Conservation (phyloP, 2,113 vertebrate species). For the Mastomys natalensis region DNA sequence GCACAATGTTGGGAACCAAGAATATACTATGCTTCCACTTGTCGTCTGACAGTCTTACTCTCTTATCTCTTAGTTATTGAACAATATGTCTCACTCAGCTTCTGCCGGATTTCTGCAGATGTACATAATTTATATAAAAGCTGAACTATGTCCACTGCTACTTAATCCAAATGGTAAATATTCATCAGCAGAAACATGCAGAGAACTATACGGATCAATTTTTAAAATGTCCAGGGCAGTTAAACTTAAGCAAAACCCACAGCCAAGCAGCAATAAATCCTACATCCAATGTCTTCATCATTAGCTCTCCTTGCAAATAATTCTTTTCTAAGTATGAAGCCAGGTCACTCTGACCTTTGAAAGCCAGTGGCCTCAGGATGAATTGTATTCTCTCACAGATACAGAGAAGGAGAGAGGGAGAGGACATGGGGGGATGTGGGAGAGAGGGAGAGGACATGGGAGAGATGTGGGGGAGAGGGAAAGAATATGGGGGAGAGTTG, state of each 20-base stretch:
- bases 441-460: no score
- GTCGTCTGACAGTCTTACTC: rapidly evolving
- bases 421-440: no score
- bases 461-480: no score
- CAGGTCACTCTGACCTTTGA: not conserved
- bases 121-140: not conserved
- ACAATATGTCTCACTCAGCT: not conserved
- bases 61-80: not conserved
- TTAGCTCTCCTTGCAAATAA: not conserved
- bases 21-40: not conserved
- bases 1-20: constrained; percentile 64
- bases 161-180: constrained; percentile 33
- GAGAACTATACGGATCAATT: not conserved
- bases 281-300: not conserved
- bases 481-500: no score
- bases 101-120: not conserved
- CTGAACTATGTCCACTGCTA: not conserved
- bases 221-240: not conserved
- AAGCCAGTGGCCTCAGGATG: not conserved
- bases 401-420: not conserved
- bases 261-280: not conserved
- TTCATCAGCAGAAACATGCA: not conserved
- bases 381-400: not conserved
- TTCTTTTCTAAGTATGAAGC: not conserved
- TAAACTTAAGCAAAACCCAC: not conserved